Percentiles rank a stretch among this genome's conserved stretches.
These are phyloP conservation scores for Pipistrellus pipistrellus DNA, from an alignment of 2,797 vertebrate genomes.

Conservation along the genomic window DNA sequence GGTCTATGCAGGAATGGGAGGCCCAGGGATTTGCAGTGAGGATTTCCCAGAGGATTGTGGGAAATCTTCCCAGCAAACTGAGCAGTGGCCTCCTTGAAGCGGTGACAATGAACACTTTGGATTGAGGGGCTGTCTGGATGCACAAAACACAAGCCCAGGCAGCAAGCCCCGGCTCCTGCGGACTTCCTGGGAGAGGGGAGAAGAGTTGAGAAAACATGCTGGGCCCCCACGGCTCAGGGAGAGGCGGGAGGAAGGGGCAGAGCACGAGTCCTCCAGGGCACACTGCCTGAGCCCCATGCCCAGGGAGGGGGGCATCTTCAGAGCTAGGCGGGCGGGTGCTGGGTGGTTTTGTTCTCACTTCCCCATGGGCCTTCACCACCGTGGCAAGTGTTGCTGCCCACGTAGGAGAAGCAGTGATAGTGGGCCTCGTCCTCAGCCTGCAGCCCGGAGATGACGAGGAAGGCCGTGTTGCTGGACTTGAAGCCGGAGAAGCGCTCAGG, in stretches of 20 bases:
- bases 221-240: too few relatives aligned
- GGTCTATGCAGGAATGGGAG: too few relatives aligned
- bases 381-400: fast-evolving
- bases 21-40: too few relatives aligned
- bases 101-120: background rate
- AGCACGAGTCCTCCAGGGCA: background rate
- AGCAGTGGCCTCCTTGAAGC: too few relatives aligned
- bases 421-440: background rate
- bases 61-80: too few relatives aligned
- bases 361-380: background rate
- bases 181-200: too few relatives aligned
- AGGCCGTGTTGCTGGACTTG: background rate
- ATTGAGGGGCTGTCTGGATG: too few relatives aligned
- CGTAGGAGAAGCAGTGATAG: background rate
- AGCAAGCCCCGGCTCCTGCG: too few relatives aligned
- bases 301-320: background rate
- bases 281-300: fast-evolving
- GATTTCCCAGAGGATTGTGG: too few relatives aligned
- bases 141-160: too few relatives aligned
- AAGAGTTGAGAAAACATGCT: too few relatives aligned
- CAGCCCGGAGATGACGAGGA: background rate
- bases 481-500: background rate
- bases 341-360: background rate
- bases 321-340: background rate
- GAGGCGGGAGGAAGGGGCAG: too few relatives aligned